These are phyloP conservation scores for Petrocephalus zakoni DNA, from an alignment of 2,113 vertebrate genomes.

Conservation along the genomic window DNA sequence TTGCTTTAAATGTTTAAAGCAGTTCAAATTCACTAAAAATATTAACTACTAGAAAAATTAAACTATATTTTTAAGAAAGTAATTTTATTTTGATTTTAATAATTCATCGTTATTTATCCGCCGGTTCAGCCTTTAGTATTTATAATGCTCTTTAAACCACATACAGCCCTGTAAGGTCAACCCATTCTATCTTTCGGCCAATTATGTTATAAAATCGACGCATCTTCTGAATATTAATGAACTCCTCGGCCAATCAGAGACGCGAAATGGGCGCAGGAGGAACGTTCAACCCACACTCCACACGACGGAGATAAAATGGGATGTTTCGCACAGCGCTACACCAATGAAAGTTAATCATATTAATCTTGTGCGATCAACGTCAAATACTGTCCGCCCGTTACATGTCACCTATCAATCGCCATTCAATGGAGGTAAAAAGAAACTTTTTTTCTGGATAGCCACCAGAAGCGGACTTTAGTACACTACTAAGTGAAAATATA, in stretches of 20 bases:
- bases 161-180: not conserved
- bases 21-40: not conserved
- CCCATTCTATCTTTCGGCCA: slow-evolving; percentile 30
- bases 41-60: not conserved
- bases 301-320: slow-evolving; percentile 28
- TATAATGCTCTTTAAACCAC: not conserved
- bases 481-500: slow-evolving; percentile 12
- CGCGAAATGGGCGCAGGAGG: slow-evolving; percentile 7
- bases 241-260: slow-evolving; percentile 43
- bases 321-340: slow-evolving; percentile 10
- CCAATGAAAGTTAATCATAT: slow-evolving; percentile 8
- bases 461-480: slow-evolving; percentile 23
- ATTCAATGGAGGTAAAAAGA: slow-evolving; percentile 23
- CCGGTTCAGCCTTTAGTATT: not conserved
- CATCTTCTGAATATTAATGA: slow-evolving; percentile 41
- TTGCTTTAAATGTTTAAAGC: not conserved
- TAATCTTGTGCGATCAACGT: not conserved
- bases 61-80: too few relatives aligned
- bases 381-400: not conserved
- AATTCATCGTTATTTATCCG: not conserved
- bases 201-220: slow-evolving; percentile 38
- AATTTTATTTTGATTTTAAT: not conserved
- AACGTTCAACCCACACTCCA: slow-evolving; percentile 6
- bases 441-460: not conserved
- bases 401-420: not conserved